These are phyloP conservation scores for Aplysia californica DNA, from an alignment of 1,140 invertebrate species.

Conservation along the genomic window DNA sequence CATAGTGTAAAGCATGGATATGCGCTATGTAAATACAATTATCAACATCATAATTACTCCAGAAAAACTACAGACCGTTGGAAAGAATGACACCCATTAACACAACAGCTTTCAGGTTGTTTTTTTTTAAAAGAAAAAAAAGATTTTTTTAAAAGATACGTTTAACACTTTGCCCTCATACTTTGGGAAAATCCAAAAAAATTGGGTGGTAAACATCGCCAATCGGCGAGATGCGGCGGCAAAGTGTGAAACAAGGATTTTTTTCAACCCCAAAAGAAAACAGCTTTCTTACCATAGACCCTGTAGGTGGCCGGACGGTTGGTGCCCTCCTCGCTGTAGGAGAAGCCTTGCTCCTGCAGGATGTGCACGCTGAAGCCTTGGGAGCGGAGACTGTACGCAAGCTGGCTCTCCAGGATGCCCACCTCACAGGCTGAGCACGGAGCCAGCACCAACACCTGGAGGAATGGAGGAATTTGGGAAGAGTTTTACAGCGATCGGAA, in stretches of 20 bases:
- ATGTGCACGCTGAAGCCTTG: constrained; percentile 20
- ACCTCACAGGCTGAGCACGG: constrained; percentile 20
- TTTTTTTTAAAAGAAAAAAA: no score
- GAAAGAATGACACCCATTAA: no score
- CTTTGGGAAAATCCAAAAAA: background rate
- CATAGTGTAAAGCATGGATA: no score
- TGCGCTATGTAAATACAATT: no score
- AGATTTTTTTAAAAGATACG: no score
- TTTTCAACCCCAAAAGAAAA: no score
- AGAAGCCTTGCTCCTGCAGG: constrained; percentile 3
- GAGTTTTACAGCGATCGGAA: background rate
- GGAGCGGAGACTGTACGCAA: background rate
- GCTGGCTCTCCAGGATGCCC: background rate
- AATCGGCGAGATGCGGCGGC: background rate
- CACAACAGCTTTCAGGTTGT: no score
- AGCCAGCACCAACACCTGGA: constrained; percentile 4
- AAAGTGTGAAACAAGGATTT: background rate
- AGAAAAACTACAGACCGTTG: no score
- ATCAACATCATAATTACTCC: no score
- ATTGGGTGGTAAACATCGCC: background rate
- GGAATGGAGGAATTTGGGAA: background rate
- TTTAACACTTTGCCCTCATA: no score
- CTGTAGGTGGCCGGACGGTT: background rate
- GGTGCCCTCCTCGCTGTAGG: background rate
- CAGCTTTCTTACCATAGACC: background rate